Conservation (phyloP, 2,888 invertebrate genomes). For the Dugesia japonica region DNA sequence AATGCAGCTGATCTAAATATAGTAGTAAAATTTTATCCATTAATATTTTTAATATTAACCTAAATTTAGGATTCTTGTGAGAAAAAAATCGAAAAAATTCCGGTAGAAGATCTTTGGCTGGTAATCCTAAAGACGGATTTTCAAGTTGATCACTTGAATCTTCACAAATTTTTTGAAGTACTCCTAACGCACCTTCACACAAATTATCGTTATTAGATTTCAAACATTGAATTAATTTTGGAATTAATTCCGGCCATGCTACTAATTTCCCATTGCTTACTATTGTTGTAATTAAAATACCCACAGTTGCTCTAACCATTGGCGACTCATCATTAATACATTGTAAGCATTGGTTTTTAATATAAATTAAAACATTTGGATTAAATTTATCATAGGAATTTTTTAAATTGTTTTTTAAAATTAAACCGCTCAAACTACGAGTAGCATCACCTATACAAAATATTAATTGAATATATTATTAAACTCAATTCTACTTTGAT, state of each 20-base stretch:
- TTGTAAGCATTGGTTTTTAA: constrained; percentile 81
- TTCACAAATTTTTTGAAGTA: constrained; percentile 93
- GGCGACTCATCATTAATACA: constrained; percentile 87
- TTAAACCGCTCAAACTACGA: constrained; percentile 82
- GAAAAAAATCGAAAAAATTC: constrained; percentile 91
- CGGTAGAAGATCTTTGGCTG: constrained; percentile 79
- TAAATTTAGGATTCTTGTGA: constrained; percentile 79
- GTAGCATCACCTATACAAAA: constrained; percentile 70
- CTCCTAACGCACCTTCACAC: constrained; percentile 94
- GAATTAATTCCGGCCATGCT: constrained; percentile 80
- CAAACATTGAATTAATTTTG: constrained; percentile 75
- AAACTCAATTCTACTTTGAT: constrained; percentile 33
- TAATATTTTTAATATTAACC: too few species aligned
- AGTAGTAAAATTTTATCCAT: not conserved
- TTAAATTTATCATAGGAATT: constrained; percentile 74
- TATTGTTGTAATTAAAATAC: constrained; percentile 89
- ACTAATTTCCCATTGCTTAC: constrained; percentile 61
- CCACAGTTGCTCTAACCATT: constrained; percentile 84
- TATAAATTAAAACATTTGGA: constrained; percentile 75
- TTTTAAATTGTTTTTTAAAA: constrained; percentile 91
- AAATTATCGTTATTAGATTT: constrained; percentile 86
- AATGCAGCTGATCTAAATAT: constrained; percentile 70
- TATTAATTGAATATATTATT: too few species aligned
- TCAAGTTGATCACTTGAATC: constrained; percentile 84
- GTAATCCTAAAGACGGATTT: constrained; percentile 68